A percentile compares a stretch with the other conserved stretches of the same genome.
phyloP scores from a whole-genome alignment of 1,140 invertebrate genomes.

The Tetragnatha versicolor region DNA sequence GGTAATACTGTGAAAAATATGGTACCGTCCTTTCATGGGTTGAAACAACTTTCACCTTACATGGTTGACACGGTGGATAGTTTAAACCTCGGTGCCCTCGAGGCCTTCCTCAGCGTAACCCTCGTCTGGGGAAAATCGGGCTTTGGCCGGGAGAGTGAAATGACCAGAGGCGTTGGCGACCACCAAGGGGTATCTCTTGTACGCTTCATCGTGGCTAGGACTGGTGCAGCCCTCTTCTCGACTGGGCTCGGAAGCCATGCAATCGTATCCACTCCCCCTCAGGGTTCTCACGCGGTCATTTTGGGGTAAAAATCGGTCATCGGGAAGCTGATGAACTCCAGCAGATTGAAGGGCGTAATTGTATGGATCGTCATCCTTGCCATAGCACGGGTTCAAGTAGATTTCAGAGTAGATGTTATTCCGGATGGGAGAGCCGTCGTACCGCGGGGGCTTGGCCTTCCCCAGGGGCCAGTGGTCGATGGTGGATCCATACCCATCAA shows the following conservation, averaged over 20 bases:
- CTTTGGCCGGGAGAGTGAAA: slow-evolving; percentile 54
- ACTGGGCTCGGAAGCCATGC: neutral
- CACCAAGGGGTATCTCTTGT: slow-evolving; percentile 43
- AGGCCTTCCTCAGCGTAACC: slow-evolving; percentile 80
- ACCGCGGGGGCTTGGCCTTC: slow-evolving; percentile 18
- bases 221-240: slow-evolving; percentile 25
- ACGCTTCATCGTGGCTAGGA: slow-evolving; percentile 25
- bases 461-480: slow-evolving; percentile 53
- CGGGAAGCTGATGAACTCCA: slow-evolving; percentile 36
- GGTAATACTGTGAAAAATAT: slow-evolving; percentile 44
- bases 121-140: slow-evolving; percentile 82
- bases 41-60: slow-evolving; percentile 21
- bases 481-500: slow-evolving; percentile 43
- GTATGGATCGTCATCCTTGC: slow-evolving; percentile 43
- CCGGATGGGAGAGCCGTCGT: slow-evolving; percentile 11
- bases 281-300: slow-evolving; percentile 47
- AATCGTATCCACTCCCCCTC: slow-evolving; percentile 28
- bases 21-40: slow-evolving; percentile 10
- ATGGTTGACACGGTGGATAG: neutral
- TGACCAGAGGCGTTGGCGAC: slow-evolving; percentile 52
- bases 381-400: slow-evolving; percentile 47
- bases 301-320: slow-evolving; percentile 46
- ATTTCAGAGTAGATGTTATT: slow-evolving; percentile 41
- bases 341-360: slow-evolving; percentile 18
- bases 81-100: slow-evolving; percentile 87